These are phyloP conservation scores for Coelopa frigida DNA, from an alignment of 1,140 invertebrate species.

Conservation along the genomic window DNA sequence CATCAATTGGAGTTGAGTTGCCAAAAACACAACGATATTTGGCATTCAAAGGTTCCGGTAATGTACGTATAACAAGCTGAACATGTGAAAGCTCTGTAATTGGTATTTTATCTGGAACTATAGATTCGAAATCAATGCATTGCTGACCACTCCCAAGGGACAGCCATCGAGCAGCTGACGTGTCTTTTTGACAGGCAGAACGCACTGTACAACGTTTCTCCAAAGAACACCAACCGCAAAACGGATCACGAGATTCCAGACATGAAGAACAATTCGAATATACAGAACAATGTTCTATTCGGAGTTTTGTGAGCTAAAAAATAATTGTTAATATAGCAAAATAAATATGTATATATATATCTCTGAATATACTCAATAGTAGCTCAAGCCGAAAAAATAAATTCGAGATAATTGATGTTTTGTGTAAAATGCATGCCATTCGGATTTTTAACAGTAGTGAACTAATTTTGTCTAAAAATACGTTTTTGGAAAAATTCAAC, in stretches of 20 bases:
- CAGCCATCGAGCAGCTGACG: constrained; percentile 85
- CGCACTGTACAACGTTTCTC: constrained; percentile 88
- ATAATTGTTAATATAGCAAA: too few species aligned
- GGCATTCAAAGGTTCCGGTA: constrained; percentile 82
- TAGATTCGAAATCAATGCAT: constrained; percentile 93
- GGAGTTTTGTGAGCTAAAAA: constrained; percentile 75
- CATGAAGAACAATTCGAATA: constrained; percentile 86
- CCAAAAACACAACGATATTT: constrained; percentile 94
- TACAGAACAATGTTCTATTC: constrained; percentile 84
- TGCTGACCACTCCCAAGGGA: constrained; percentile 85
- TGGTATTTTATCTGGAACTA: constrained; percentile 81
- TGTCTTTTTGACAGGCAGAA: constrained; percentile 82
- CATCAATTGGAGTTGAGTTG: constrained; percentile 76
- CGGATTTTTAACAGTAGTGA: too few species aligned
- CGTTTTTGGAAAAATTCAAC: too few species aligned
- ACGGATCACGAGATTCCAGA: constrained; percentile 87
- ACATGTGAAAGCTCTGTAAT: constrained; percentile 78
- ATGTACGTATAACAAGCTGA: constrained; percentile 78
- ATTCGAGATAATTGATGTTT: background rate
- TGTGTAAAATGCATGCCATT: too few species aligned
- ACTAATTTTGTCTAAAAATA: too few species aligned
- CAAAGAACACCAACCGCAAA: constrained; percentile 96
- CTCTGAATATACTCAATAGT: background rate
- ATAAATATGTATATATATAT: too few species aligned
- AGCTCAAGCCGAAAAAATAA: background rate